Evolutionary conservation across 1,140 invertebrate species (phyloP).

Genomic region (Bombyx mandarina): DNA sequence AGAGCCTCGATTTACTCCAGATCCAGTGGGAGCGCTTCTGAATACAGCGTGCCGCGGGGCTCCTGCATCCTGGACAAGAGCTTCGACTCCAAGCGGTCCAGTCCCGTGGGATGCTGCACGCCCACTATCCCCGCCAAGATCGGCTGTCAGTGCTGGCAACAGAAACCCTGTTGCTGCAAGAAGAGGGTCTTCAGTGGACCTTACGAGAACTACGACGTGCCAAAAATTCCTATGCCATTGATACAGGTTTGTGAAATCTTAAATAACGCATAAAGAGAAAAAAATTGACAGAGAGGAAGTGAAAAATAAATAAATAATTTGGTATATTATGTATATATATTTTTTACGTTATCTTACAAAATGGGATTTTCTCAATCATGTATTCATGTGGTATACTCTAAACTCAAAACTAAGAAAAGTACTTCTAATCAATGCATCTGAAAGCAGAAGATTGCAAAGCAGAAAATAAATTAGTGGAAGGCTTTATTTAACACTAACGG

Average conservation of each 20-base stretch:
- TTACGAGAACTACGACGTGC: slow-evolving; percentile 85
- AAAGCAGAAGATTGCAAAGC: no score
- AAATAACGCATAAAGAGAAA: no score
- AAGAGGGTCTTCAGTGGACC: slow-evolving; percentile 67
- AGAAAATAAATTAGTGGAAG: no score
- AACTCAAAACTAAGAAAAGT: no score
- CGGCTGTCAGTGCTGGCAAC: slow-evolving; percentile 54
- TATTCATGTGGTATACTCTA: no score
- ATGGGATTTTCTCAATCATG: no score
- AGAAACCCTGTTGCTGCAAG: slow-evolving; percentile 50
- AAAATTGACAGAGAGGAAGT: no score
- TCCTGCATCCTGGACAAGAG: slow-evolving; percentile 49
- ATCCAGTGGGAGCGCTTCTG: slow-evolving; percentile 70
- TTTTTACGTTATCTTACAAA: no score
- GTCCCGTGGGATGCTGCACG: slow-evolving; percentile 53
- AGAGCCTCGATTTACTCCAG: slow-evolving; percentile 71
- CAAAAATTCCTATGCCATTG: slow-evolving; percentile 75
- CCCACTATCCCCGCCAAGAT: slow-evolving; percentile 55
- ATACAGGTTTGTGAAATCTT: slow-evolving; percentile 47
- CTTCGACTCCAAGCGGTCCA: slow-evolving; percentile 53
- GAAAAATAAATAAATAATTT: no score
- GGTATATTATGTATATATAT: no score
- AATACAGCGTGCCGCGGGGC: slow-evolving; percentile 70
- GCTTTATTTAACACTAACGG: no score
- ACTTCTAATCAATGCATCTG: no score